Evolutionary conservation across 2,797 vertebrate genomes (phyloP).

Genomic region (Cichlasoma orientale): DNA sequence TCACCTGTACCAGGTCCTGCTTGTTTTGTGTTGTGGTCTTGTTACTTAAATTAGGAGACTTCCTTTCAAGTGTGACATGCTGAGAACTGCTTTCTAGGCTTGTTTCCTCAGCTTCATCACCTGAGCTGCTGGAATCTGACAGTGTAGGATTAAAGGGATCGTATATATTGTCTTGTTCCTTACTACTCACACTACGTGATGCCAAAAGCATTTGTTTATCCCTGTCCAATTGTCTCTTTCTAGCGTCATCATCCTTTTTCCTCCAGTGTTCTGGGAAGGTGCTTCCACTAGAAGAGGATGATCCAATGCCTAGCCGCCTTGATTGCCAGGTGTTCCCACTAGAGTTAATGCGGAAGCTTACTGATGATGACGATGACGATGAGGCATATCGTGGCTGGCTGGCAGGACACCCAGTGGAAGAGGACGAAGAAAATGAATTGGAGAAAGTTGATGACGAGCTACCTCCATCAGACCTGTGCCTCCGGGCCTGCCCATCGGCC

Average conservation of each 20-base stretch:
- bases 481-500: constrained; percentile 65
- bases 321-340: constrained; percentile 87
- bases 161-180: constrained; percentile 86
- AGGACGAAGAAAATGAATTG: constrained; percentile 72
- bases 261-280: constrained; percentile 73
- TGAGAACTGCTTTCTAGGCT: constrained; percentile 17
- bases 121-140: constrained; percentile 88
- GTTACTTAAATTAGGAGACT: constrained; percentile 8
- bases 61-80: neutral
- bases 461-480: constrained; percentile 48
- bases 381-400: constrained; percentile 54
- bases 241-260: constrained; percentile 80
- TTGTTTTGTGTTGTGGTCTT: constrained; percentile 7
- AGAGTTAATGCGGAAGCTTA: constrained; percentile 93
- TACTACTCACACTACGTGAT: constrained; percentile 60
- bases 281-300: constrained; percentile 56
- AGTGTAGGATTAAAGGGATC: constrained; percentile 96
- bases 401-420: constrained; percentile 47
- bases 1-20: constrained; percentile 37
- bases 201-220: constrained; percentile 73
- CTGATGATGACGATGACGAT: constrained; percentile 68
- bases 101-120: constrained; percentile 61
- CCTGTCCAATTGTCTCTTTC: constrained; percentile 65
- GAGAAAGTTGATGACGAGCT: constrained; percentile 68
- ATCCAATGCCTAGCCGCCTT: constrained; percentile 72